Conservation (phyloP, 2,888 invertebrate genomes). For the Julus scanicus region DNA sequence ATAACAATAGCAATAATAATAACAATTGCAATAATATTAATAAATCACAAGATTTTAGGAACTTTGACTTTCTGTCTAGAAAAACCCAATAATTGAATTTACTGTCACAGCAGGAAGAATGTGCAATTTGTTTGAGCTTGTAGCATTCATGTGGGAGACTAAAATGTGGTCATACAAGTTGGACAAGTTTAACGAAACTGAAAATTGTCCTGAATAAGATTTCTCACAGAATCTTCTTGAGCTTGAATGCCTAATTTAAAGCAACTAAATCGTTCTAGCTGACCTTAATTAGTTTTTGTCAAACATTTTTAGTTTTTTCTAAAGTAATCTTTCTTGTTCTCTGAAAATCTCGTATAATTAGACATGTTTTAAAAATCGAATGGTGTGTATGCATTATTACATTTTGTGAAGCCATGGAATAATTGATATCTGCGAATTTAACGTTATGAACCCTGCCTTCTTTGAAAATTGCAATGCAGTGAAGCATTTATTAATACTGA, state of each 20-base stretch:
- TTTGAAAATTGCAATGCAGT: background rate
- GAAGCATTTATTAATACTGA: background rate
- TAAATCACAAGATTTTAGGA: background rate
- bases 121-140: background rate
- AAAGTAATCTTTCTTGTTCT: no score
- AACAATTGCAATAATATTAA: background rate
- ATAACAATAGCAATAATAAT: background rate
- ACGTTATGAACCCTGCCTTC: background rate
- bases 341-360: no score
- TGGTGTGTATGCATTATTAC: no score
- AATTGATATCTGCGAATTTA: no score
- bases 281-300: no score
- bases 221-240: no score
- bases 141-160: background rate
- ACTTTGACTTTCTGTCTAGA: background rate
- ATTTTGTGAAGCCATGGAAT: no score
- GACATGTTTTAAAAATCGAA: no score
- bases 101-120: background rate
- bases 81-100: background rate
- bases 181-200: background rate
- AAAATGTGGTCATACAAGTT: background rate
- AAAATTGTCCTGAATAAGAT: no score
- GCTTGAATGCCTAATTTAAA: no score
- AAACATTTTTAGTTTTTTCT: no score
- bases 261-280: no score